These are phyloP conservation scores for Limnephilus auricula DNA, from an alignment of 2,888 invertebrate genomes.

Conservation along the genomic window DNA sequence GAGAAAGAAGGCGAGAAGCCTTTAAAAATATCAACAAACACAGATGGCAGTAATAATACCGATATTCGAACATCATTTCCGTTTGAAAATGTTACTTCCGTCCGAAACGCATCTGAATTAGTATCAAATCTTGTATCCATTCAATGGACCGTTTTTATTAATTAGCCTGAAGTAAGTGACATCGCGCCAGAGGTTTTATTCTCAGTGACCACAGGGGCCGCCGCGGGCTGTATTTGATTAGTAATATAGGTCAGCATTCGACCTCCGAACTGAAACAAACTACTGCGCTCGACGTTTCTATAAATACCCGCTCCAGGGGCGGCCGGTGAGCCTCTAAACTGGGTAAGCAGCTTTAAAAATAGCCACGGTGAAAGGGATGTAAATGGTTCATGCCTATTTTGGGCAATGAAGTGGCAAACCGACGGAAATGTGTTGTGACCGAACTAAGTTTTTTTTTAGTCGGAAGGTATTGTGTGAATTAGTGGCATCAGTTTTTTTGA, in stretches of 20 bases:
- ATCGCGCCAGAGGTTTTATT: neutral
- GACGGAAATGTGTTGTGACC: neutral
- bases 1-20: too few relatives aligned
- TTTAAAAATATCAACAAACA: too few relatives aligned
- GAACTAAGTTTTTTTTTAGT: neutral
- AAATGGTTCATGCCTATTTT: neutral
- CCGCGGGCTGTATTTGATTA: neutral
- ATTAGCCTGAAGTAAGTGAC: neutral
- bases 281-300: neutral
- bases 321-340: neutral
- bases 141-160: neutral
- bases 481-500: too few relatives aligned
- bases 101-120: too few relatives aligned
- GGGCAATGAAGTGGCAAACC: neutral
- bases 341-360: neutral
- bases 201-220: neutral
- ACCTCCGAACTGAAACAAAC: conserved; percentile 2
- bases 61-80: too few relatives aligned
- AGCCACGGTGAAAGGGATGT: neutral
- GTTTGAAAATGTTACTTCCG: too few relatives aligned
- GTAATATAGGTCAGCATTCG: neutral
- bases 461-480: too few relatives aligned
- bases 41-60: too few relatives aligned
- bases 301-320: neutral
- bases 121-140: neutral